Base-by-base conservation (phyloP, 2,888 invertebrate species). In the Drepanosiphum platanoidis region DNA sequence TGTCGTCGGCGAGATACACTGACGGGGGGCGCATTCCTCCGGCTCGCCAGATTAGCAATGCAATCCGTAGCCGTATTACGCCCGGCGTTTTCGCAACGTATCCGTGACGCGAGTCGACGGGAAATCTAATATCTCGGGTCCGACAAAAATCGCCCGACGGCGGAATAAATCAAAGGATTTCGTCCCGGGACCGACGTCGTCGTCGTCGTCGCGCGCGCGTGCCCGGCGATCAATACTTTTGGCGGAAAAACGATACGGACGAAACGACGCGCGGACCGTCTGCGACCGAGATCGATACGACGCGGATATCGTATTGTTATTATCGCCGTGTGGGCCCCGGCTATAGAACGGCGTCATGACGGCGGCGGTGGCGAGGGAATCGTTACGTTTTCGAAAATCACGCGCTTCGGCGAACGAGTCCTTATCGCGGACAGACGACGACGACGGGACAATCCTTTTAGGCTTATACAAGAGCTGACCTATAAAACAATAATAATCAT, bases 101-200 rank as follows among this genome's bases (percentile, higher is more conserved):
- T 18, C 3, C 3, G 52, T 42, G 42, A 39, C 22, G 27, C 27
- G 30, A 52, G 46, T 52, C 52, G 32, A 30, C 52, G 32, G 32
- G n/a, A 75, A 61, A 75, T 58, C 36, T 61, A 3, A 9, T 75
- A 9, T 75, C 15, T 75, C 27, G 42, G 27, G 8, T 36, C n/a
- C 18, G 27, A 15, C 8, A 32, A 27, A 36, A 27, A 36, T 58
- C n/a, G n/a, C 36, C n/a, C 58, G 11, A 15, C 15, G 36, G 58
- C 34, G 58, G n/a, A 34, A 75, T 58, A 58, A 75, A n/a, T 75
- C 75, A 27, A 75, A 58, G 58, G 58, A 61, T 36, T 75, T 36
- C 9, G 27, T n/a, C n/a, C n/a, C n/a, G n/a, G n/a, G n/a, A n/a
- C n/a, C n/a, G n/a, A n/a, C n/a, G n/a, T n/a, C n/a, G 22, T 27